Evolutionary conservation across 2,113 vertebrate species (phyloP), one percentile per base, ranked within the genome.

Genomic region (Raphicerus campestris): DNA sequence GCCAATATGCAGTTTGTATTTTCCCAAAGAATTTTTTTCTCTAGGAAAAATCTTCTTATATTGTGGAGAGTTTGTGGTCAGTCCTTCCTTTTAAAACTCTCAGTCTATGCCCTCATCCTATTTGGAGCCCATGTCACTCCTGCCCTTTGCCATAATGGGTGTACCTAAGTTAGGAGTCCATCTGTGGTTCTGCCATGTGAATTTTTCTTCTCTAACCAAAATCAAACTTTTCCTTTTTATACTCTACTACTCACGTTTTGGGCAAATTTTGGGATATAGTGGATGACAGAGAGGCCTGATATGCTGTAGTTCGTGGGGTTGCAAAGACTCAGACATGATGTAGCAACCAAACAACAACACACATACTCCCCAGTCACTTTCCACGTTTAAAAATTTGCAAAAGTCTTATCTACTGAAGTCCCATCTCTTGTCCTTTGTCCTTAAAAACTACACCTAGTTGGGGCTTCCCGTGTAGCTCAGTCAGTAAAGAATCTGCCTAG

Each of bases 61-160:
- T 49, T 96, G 32, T 55, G 5, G 70, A 24, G 32, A 92, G 89
- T 73, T 78, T 61, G 14, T 47, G 49, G 20, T 83, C 20, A 82
- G 81, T 24, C 77, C n/a, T 85, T 82, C 42, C 15, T 83, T 93
- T 11, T 35, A 87, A 87, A 53, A 93, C 16, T n/a, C 83, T 77
- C 30, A 42, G 2, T n/a, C 26, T 60, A 17, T 35, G 55, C 16
- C 2, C 22, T 81, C 89, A 9, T 10, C 58, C 53, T 39, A 2
- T 51, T 60, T 32, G 10, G 55, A 17, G 14, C 13, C 3, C 8
- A 39, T 32, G 19, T 95, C 19, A 58, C 11, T 61, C 14, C 22
- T 87, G 20, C 11, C 35, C 63, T 80, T 94, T n/a, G 45, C 20
- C 6, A 7, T 55, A 77, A 84, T 35, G n/a, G 13, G 4, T 35